These are phyloP conservation scores for Araneus ventricosus DNA, from an alignment of 1,140 invertebrate genomes.

Conservation along the genomic window DNA sequence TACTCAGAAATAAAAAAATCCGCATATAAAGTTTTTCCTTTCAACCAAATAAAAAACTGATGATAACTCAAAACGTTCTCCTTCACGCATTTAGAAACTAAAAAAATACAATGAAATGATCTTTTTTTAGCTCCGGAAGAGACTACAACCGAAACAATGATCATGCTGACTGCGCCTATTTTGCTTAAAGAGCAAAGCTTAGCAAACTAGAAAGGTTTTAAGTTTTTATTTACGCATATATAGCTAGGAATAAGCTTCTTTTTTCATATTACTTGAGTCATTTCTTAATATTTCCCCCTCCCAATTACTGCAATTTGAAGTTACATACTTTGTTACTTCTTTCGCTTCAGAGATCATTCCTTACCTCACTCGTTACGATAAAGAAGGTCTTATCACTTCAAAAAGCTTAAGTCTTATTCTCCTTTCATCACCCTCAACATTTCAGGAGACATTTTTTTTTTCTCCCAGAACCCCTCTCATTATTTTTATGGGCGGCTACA, in stretches of 20 bases:
- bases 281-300: conserved; percentile 10
- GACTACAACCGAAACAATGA: background rate
- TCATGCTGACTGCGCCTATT: background rate
- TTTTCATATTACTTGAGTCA: background rate
- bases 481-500: conserved; percentile 15
- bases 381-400: conserved; percentile 22
- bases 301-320: conserved; percentile 13
- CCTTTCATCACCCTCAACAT: background rate
- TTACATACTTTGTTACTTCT: conserved; percentile 6
- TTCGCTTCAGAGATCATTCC: conserved; percentile 11
- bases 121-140: background rate
- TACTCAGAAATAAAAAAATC: background rate
- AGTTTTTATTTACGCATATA: conserved; percentile 6
- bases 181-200: background rate
- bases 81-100: background rate
- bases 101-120: background rate
- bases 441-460: background rate
- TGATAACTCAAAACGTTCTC: background rate
- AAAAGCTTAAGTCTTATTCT: conserved; percentile 23
- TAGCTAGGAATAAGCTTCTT: background rate
- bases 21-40: background rate
- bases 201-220: background rate
- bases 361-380: conserved; percentile 16
- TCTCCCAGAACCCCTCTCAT: background rate
- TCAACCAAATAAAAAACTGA: background rate